phyloP scores from a whole-genome alignment of 1,140 invertebrate genomes.

The Ceratoteleas bidentatus region DNA sequence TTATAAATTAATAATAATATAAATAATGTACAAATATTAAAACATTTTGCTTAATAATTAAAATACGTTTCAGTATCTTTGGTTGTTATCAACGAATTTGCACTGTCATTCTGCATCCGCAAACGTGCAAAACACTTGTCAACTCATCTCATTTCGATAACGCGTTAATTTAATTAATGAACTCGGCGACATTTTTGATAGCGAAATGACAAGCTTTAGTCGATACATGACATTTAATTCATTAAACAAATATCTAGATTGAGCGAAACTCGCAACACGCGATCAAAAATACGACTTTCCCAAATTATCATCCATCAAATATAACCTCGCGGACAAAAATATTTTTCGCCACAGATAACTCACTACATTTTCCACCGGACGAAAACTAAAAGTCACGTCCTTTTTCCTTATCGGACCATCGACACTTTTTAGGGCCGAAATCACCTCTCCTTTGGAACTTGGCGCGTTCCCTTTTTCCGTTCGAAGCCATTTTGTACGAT shows the following conservation, averaged over 20 bases:
- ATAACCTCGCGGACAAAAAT: conserved; percentile 19
- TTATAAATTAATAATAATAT: too few relatives aligned
- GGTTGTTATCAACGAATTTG: too few relatives aligned
- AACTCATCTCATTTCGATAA: background rate
- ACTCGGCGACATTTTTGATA: background rate
- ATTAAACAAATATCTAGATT: conserved; percentile 6
- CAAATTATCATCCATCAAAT: conserved; percentile 20
- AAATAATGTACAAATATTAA: too few relatives aligned
- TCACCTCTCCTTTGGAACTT: conserved; percentile 37
- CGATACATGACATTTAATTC: background rate
- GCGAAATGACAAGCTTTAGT: background rate
- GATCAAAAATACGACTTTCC: conserved; percentile 2
- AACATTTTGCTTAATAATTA: too few relatives aligned
- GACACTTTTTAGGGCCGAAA: conserved; percentile 27
- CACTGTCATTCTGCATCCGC: too few relatives aligned
- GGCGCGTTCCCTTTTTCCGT: conserved; percentile 21
- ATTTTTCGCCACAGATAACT: conserved; percentile 24
- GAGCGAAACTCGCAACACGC: background rate
- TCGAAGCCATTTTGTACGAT: conserved; percentile 18
- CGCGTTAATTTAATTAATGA: background rate
- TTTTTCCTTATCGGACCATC: conserved; percentile 33
- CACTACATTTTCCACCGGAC: conserved; percentile 14
- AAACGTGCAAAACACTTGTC: too few relatives aligned
- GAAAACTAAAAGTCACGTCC: conserved; percentile 43
- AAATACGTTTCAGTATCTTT: too few relatives aligned